phyloP scores from a whole-genome alignment of 2,797 vertebrate species.

The Dendrocincla tyrannina region DNA sequence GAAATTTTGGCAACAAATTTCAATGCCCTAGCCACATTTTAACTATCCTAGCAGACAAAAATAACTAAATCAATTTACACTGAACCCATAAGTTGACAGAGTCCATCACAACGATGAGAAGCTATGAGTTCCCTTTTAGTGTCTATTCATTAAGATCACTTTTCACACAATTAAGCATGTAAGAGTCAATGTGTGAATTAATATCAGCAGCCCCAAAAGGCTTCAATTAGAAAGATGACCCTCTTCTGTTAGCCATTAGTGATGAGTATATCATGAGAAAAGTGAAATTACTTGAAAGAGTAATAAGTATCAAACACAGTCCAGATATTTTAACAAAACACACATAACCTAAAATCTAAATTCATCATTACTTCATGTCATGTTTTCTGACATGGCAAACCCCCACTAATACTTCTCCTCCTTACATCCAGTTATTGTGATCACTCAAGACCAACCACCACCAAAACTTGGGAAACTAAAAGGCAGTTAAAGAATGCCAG shows the following conservation, averaged over 20 bases:
- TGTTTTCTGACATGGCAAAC: background rate
- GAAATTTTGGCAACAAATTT: background rate
- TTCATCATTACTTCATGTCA: background rate
- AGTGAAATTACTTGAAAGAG: background rate
- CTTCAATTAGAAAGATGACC: background rate
- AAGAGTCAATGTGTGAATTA: background rate
- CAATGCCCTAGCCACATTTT: background rate
- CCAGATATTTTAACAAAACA: background rate
- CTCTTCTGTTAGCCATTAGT: background rate
- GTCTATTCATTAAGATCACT: background rate
- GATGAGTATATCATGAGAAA: accelerated
- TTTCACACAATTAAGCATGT: background rate
- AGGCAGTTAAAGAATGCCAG: background rate
- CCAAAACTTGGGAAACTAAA: background rate
- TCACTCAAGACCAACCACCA: background rate
- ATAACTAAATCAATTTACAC: background rate
- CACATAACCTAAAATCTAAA: background rate
- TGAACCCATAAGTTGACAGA: background rate
- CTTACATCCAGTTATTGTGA: background rate
- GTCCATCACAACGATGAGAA: background rate
- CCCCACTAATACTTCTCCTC: background rate
- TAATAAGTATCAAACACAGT: background rate
- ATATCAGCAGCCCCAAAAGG: background rate
- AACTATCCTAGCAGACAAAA: background rate
- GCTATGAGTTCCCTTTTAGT: background rate